Base-by-base conservation (phyloP, 2,797 vertebrate genomes). In the Pyrrhura leucotis region DNA sequence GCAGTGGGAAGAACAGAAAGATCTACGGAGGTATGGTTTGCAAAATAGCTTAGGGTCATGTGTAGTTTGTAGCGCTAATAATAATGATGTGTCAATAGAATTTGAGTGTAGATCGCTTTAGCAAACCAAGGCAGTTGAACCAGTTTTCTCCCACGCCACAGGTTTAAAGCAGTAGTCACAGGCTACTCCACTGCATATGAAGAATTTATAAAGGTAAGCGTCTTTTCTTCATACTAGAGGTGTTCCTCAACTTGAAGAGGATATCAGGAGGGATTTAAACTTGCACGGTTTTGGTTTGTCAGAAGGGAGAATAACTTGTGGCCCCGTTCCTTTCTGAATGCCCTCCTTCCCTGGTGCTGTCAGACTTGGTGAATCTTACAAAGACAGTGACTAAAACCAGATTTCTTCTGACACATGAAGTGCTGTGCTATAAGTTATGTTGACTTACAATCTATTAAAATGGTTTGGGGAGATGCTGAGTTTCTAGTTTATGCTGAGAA, bases 1-100 rank as follows among this genome's bases (percentile, higher is more conserved):
- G 93, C 99, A 99, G 39, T 99, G 99, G 99, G 99, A 99, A 90
- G 99, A 99, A 29, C 99, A 99, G 85, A 98, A 99, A 89, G 99
- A 99, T 29, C 97, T 99, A 1, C 98, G 99, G 73, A 99, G 99
- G 99, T 99, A 98, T 86, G 98, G 47, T 54, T 96, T 77, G 53
- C 37, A 31, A 58, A 62, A 48, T 23, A 29, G 18, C 19, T 73
- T 7, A 15, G 39, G 19, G 65, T 63, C 12, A 4, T 14, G 1
- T 65, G 14, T 77, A 29, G n/a, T 72, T 14, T 28, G 53, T 77
- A 61, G 29, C 76, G 19, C 45, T 88, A n/a, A 61, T 37, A 67
- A 25, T 40, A 44, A 35, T 0, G 0, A 29, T 2, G 3, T 10
- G 51, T 51, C 33, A 50, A 42, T 80, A 84, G 72, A 66, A 89